Evolutionary conservation across 2,888 invertebrate species (phyloP).

Genomic region (Synergus itoensis): DNA sequence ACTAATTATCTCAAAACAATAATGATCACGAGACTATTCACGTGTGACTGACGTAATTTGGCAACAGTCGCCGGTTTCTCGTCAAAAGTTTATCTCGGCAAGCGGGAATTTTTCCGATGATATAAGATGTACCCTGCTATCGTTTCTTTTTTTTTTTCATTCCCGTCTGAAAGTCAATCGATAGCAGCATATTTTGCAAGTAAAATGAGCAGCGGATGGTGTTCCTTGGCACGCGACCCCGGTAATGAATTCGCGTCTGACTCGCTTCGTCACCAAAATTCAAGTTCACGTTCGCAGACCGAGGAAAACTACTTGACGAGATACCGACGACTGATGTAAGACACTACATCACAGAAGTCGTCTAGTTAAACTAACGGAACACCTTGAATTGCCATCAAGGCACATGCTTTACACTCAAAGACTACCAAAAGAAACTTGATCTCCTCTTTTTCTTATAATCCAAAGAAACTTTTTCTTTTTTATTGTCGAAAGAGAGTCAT

Average conservation of each 20-base stretch:
- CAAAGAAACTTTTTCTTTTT: no score
- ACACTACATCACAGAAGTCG: background rate
- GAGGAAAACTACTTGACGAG: background rate
- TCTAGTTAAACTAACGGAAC: background rate
- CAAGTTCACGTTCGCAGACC: conserved; percentile 47
- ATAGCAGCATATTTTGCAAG: background rate
- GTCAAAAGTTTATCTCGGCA: background rate
- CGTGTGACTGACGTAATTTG: conserved; percentile 3
- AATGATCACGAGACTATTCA: conserved; percentile 8
- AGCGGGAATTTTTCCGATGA: no score
- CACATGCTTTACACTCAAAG: no score
- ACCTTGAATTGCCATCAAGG: background rate
- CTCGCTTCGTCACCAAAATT: conserved; percentile 50
- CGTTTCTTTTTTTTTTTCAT: no score
- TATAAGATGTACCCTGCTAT: background rate
- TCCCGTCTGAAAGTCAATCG: background rate
- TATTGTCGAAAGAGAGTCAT: no score
- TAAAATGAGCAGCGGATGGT: conserved; percentile 12
- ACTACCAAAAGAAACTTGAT: no score
- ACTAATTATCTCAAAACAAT: background rate
- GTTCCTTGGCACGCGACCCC: conserved; percentile 62
- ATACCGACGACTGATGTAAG: conserved; percentile 1
- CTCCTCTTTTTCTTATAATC: no score
- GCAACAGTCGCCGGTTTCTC: conserved; percentile 8
- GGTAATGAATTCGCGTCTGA: conserved; percentile 58